These are phyloP conservation scores for Calyptomena viridis DNA, from an alignment of 2,113 vertebrate genomes.

Conservation along the genomic window DNA sequence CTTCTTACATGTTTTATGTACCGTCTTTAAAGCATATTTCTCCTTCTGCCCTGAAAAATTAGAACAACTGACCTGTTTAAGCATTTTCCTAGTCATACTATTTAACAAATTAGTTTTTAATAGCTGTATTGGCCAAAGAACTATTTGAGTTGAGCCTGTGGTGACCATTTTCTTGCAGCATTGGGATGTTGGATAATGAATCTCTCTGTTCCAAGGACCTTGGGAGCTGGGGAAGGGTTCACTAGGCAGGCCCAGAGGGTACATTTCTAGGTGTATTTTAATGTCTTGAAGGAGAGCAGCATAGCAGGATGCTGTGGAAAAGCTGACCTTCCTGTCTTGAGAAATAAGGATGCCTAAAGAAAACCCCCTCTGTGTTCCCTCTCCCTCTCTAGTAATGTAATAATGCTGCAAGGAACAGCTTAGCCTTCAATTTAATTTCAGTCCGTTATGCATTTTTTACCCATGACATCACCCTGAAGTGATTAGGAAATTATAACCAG, in stretches of 20 bases:
- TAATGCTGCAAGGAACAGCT: background rate
- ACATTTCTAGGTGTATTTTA: background rate
- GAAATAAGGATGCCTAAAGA: conserved; percentile 4
- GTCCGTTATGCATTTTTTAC: background rate
- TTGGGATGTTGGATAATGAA: background rate
- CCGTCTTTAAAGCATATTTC: background rate
- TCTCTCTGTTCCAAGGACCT: background rate
- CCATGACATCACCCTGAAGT: conserved; percentile 2
- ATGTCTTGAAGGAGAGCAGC: background rate
- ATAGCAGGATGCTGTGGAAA: conserved; percentile 27
- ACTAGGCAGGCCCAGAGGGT: background rate
- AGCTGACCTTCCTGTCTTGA: background rate
- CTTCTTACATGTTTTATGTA: background rate
- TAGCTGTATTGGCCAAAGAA: background rate
- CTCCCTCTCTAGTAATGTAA: background rate
- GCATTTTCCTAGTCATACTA: background rate
- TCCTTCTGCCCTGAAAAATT: background rate
- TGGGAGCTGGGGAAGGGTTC: background rate
- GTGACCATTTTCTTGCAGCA: background rate
- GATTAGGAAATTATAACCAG: conserved; percentile 12
- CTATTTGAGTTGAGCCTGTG: background rate
- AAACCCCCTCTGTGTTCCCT: background rate
- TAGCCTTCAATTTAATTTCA: conserved; percentile 9
- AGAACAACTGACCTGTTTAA: conserved; percentile 6
- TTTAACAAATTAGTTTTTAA: conserved; percentile 48